Evolutionary conservation across 2,797 vertebrate species (phyloP).

Genomic region (Tamandua tetradactyla): DNA sequence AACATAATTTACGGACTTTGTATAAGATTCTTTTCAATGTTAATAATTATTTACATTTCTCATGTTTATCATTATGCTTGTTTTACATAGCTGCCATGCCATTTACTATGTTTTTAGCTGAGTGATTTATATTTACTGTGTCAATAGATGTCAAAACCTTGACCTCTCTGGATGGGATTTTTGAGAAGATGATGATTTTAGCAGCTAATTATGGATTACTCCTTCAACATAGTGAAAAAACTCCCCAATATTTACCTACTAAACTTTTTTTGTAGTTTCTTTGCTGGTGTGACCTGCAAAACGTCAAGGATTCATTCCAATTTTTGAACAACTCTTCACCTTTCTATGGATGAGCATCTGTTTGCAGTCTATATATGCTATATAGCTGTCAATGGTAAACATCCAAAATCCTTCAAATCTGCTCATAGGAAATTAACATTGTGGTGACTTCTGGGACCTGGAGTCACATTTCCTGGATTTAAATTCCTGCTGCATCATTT

Average conservation of each 20-base stretch:
- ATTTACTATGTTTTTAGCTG: slow-evolving; percentile 50
- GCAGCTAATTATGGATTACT: background rate
- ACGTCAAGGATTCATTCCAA: background rate
- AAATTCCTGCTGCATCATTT: slow-evolving; percentile 11
- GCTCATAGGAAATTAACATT: slow-evolving; percentile 22
- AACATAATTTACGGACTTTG: slow-evolving; percentile 56
- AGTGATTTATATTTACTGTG: slow-evolving; percentile 62
- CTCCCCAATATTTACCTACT: background rate
- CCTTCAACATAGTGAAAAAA: no score
- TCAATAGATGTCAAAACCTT: slow-evolving; percentile 60
- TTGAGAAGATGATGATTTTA: slow-evolving; percentile 43
- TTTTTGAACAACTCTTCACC: background rate
- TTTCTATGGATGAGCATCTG: no score
- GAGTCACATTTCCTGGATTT: background rate
- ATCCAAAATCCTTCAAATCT: slow-evolving; percentile 40
- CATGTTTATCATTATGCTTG: slow-evolving; percentile 19
- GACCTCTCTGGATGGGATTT: slow-evolving; percentile 23
- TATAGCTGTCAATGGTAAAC: slow-evolving; percentile 22
- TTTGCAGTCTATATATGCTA: background rate
- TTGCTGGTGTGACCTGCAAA: background rate
- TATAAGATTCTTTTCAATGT: slow-evolving; percentile 1
- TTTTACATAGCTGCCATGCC: slow-evolving; percentile 23
- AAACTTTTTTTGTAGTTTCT: slow-evolving; percentile 34
- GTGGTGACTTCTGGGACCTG: background rate
- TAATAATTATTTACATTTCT: background rate